Conservation (phyloP, 2,797 vertebrate genomes). For the Telmatherina bonti region DNA sequence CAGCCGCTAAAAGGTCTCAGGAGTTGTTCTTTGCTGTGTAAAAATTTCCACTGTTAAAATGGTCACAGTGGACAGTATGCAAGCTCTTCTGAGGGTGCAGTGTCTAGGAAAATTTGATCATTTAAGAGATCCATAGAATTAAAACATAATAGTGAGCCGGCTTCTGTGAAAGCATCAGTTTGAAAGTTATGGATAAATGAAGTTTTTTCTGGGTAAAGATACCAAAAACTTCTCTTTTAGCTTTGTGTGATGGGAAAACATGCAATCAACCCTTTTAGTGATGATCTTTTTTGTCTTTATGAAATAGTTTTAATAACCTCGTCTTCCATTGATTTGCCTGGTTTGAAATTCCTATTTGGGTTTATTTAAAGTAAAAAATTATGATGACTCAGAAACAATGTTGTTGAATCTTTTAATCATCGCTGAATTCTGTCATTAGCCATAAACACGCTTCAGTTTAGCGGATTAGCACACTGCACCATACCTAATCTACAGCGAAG, state of each 20-base stretch:
- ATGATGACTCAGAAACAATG: constrained; percentile 9
- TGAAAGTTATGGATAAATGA: background rate
- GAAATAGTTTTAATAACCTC: background rate
- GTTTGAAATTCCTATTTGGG: background rate
- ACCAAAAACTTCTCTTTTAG: no score
- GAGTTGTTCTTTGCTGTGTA: background rate
- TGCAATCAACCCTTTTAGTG: background rate
- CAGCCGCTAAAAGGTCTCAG: background rate
- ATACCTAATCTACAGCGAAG: constrained; percentile 41
- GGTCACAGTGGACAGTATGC: background rate
- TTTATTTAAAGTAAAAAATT: constrained; percentile 8
- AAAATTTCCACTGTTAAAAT: background rate
- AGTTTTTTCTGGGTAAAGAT: no score
- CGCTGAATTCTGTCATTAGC: constrained; percentile 24
- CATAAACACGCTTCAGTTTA: constrained; percentile 28
- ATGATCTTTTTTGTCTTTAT: background rate
- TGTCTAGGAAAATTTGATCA: background rate
- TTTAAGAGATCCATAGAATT: background rate
- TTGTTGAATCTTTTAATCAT: constrained; percentile 27
- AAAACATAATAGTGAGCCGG: background rate
- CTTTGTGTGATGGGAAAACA: background rate
- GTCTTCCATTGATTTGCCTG: background rate
- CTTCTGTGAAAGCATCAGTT: background rate
- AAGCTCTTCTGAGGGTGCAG: background rate
- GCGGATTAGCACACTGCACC: constrained; percentile 35